Conservation (phyloP, 1,140 invertebrate genomes). For the Drosophila pruinosa region DNA sequence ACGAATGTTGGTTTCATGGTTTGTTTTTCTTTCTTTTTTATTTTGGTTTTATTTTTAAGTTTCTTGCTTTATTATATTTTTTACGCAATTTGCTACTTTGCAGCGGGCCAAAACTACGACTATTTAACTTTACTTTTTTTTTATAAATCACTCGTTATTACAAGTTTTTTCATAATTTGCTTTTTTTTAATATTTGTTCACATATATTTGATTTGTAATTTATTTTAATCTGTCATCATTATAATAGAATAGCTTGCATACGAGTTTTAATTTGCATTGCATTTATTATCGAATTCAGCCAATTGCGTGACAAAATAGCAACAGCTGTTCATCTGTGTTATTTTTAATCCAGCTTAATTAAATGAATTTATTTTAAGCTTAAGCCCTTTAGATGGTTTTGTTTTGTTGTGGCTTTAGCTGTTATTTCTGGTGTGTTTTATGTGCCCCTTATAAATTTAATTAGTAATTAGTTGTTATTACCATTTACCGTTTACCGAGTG, state of each 20-base stretch:
- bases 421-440: conserved; percentile 2
- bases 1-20: background rate
- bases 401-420: background rate
- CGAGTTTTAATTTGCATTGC: conserved; percentile 36
- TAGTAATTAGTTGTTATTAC: conserved; percentile 39
- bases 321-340: conserved; percentile 40
- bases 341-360: conserved; percentile 66
- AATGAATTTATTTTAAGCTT: conserved; percentile 58
- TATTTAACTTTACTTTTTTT: conserved; percentile 17
- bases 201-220: conserved; percentile 21
- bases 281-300: conserved; percentile 37
- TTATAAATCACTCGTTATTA: conserved; percentile 9
- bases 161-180: conserved; percentile 53
- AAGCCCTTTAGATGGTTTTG: conserved; percentile 29
- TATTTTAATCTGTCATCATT: conserved; percentile 19
- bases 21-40: conserved; percentile 10
- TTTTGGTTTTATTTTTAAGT: background rate
- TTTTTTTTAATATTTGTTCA: conserved; percentile 20
- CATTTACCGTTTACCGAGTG: conserved; percentile 5
- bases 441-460: conserved; percentile 31
- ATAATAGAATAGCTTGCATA: conserved; percentile 24
- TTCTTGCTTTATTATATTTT: background rate
- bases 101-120: conserved; percentile 4
- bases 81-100: conserved; percentile 16
- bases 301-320: conserved; percentile 37